Evolutionary conservation across 1,140 invertebrate genomes (phyloP).

Genomic region (Anadara kagoshimensis): DNA sequence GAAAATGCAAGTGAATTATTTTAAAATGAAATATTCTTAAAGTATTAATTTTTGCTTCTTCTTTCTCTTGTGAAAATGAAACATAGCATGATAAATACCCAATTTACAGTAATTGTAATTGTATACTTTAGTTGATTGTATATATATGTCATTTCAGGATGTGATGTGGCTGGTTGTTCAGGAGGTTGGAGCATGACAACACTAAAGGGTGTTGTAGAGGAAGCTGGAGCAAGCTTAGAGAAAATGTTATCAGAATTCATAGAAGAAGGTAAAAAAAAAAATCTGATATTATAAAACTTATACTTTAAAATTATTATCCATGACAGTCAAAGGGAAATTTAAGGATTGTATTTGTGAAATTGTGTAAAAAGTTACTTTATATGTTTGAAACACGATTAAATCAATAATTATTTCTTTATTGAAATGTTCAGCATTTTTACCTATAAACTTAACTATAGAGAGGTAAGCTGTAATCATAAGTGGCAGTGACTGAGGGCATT

Average conservation of each 20-base stretch:
- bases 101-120: no score
- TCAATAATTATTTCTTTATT: no score
- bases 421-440: no score
- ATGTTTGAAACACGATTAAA: background rate
- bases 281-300: conserved; percentile 5
- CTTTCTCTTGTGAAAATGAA: no score
- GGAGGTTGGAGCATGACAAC: conserved; percentile 70
- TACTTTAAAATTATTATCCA: background rate
- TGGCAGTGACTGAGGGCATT: no score
- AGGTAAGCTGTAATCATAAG: no score
- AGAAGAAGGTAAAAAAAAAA: conserved; percentile 33
- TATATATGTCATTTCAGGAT: conserved; percentile 33
- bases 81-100: no score
- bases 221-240: conserved; percentile 66
- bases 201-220: conserved; percentile 62
- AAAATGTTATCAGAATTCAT: conserved; percentile 33
- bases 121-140: background rate
- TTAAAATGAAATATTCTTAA: no score
- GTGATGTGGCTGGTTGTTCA: conserved; percentile 55
- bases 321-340: background rate
- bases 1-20: no score
- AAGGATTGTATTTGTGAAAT: background rate
- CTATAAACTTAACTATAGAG: no score
- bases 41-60: no score
- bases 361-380: background rate